phyloP scores from a whole-genome alignment of 2,113 vertebrate species.

The Chloebia gouldiae region DNA sequence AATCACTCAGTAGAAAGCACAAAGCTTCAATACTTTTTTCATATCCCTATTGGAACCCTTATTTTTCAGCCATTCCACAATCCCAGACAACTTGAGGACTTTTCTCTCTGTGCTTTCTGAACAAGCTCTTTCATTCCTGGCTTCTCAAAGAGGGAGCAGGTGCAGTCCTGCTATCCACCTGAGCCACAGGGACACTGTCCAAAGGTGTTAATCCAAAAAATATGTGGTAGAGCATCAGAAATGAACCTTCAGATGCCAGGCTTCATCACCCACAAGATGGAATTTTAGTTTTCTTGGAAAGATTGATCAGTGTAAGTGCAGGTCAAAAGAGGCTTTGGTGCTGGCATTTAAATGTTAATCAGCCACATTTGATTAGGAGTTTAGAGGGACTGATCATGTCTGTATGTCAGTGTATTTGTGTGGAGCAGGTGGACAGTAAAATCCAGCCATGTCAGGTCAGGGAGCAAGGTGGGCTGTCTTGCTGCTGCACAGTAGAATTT shows the following conservation, averaged over 20 bases:
- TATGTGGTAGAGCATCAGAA: conserved; percentile 6
- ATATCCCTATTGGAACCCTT: neutral
- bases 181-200: neutral
- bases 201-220: conserved; percentile 46
- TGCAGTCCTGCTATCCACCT: neutral
- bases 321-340: conserved; percentile 54
- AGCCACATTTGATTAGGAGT: conserved; percentile 72
- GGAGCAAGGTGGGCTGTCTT: neutral
- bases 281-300: conserved; percentile 69
- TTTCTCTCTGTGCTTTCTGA: neutral
- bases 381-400: neutral
- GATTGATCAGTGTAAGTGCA: conserved; percentile 67
- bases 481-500: neutral
- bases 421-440: neutral
- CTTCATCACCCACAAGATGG: neutral
- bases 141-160: neutral
- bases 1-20: neutral
- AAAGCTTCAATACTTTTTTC: neutral
- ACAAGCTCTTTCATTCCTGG: neutral
- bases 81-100: neutral
- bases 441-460: neutral
- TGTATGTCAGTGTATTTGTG: neutral
- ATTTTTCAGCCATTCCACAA: neutral
- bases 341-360: conserved; percentile 75
- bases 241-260: neutral